Evolutionary conservation across 2,888 invertebrate genomes (phyloP).

Genomic region (Pelosia muscerda): DNA sequence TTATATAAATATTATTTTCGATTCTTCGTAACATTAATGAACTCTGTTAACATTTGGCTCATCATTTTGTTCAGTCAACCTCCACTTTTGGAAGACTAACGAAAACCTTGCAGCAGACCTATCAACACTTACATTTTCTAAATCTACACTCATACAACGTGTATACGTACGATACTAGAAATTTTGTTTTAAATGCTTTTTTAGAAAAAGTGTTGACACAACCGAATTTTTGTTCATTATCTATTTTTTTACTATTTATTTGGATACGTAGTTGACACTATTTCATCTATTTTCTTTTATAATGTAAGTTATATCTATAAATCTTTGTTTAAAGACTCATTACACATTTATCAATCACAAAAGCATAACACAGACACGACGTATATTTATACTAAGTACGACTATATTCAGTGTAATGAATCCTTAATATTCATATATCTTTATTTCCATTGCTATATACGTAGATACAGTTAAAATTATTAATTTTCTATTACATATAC

Average conservation of each 20-base stretch:
- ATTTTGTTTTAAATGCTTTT: conserved; percentile 40
- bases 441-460: conserved; percentile 25
- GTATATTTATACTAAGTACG: conserved; percentile 17
- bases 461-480: neutral
- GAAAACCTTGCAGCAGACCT: conserved; percentile 52
- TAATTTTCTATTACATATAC: neutral
- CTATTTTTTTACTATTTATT: conserved; percentile 26
- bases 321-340: conserved; percentile 33
- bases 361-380: conserved; percentile 46
- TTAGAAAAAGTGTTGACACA: conserved; percentile 66
- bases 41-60: conserved; percentile 73
- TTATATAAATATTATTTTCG: conserved; percentile 54
- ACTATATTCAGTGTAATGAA: conserved; percentile 41
- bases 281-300: conserved; percentile 44
- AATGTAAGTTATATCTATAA: conserved; percentile 35
- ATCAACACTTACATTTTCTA: conserved; percentile 59
- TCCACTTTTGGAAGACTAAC: conserved; percentile 80
- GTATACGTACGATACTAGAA: conserved; percentile 66
- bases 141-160: conserved; percentile 62
- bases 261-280: conserved; percentile 28
- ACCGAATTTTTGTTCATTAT: conserved; percentile 58
- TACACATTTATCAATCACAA: conserved; percentile 40
- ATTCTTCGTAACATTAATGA: conserved; percentile 71
- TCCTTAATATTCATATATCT: conserved; percentile 28
- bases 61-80: conserved; percentile 75